Conservation (phyloP, 2,797 vertebrate genomes). For the Alexandromys oeconomus region DNA sequence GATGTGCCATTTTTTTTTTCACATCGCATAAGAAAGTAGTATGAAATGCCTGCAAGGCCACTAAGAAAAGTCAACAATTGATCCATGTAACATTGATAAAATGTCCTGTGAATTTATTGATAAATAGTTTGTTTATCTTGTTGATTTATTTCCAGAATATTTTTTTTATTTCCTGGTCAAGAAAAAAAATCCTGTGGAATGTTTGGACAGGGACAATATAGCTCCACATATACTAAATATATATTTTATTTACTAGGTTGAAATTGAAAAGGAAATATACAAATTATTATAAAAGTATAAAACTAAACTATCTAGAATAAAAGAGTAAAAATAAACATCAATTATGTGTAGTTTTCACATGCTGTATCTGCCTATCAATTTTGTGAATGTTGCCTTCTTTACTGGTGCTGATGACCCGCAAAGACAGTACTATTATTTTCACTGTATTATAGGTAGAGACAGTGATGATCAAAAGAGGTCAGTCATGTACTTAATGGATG, state of each 20-base stretch:
- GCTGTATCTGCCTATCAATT: background rate
- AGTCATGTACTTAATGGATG: background rate
- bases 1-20: background rate
- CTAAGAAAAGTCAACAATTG: background rate
- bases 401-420: background rate
- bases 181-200: slow-evolving; percentile 31
- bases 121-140: background rate
- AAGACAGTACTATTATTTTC: background rate
- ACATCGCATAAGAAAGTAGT: background rate
- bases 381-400: background rate
- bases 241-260: slow-evolving; percentile 26
- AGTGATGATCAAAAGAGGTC: background rate
- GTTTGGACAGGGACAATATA: slow-evolving; percentile 50
- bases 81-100: background rate
- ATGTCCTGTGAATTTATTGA: background rate
- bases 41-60: background rate
- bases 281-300: slow-evolving; percentile 4
- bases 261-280: background rate
- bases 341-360: background rate
- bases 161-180: background rate
- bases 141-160: background rate
- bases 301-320: slow-evolving; percentile 20
- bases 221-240: background rate
- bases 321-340: slow-evolving; percentile 11
- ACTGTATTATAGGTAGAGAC: slow-evolving; percentile 9